phyloP scores from a whole-genome alignment of 1,140 invertebrate genomes.

The Marisa cornuarietis region DNA sequence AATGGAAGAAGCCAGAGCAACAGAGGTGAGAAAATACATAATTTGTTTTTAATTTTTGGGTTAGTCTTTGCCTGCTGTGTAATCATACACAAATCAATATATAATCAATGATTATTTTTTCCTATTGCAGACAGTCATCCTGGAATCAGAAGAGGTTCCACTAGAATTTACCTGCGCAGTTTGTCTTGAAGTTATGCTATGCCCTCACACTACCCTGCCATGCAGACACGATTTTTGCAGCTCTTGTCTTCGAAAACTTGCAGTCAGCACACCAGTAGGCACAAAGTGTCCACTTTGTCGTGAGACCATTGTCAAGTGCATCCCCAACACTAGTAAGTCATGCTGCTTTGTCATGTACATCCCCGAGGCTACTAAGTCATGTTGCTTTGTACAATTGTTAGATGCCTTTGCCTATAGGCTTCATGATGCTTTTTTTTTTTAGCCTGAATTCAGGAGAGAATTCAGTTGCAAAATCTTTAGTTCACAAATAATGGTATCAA shows the following conservation, averaged over 20 bases:
- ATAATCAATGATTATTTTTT: neutral
- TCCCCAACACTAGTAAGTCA: slow-evolving; percentile 3
- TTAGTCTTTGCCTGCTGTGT: no score
- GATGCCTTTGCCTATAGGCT: no score
- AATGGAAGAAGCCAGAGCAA: no score
- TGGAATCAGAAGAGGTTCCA: slow-evolving; percentile 2
- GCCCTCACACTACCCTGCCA: slow-evolving; percentile 7
- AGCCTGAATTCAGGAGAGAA: no score
- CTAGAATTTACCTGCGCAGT: slow-evolving; percentile 7
- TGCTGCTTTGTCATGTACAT: neutral
- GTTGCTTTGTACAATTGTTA: no score
- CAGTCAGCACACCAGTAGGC: neutral
- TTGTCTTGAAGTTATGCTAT: slow-evolving; percentile 14
- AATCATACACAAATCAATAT: no score
- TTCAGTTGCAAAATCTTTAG: no score
- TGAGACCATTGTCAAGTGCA: neutral
- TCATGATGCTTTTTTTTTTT: no score
- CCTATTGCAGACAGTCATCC: neutral
- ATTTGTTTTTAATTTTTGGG: no score
- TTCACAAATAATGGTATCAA: no score
- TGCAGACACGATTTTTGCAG: slow-evolving; percentile 12
- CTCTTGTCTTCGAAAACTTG: slow-evolving; percentile 6
- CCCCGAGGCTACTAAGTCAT: neutral
- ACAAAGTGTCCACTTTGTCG: slow-evolving; percentile 12
- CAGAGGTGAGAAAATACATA: no score